phyloP scores from a whole-genome alignment of 2,888 invertebrate genomes.

The Latrodectus elegans region DNA sequence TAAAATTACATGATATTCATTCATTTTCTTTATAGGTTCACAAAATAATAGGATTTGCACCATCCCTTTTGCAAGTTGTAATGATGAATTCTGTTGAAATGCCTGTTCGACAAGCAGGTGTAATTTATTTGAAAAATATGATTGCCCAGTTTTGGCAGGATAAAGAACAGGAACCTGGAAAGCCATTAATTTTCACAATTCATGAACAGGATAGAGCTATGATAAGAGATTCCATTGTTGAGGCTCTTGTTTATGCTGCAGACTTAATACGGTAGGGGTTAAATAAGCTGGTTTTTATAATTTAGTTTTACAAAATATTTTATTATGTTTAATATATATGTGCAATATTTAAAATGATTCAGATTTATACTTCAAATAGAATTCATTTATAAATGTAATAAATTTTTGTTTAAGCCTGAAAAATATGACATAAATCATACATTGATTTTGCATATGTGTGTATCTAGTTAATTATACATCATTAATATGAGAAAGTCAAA shows the following conservation, averaged over 20 bases:
- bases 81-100: constrained; percentile 86
- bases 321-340: no score
- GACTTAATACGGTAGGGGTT: constrained; percentile 83
- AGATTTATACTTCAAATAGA: no score
- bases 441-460: no score
- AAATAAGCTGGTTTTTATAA: no score
- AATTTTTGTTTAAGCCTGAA: no score
- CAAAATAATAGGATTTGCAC: constrained; percentile 97
- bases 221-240: constrained; percentile 94
- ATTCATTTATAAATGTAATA: no score
- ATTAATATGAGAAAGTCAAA: no score
- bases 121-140: constrained; percentile 96
- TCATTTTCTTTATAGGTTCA: constrained; percentile 80
- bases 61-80: constrained; percentile 92
- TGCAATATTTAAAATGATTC: no score
- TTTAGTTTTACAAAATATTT: no score
- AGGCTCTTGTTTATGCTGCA: constrained; percentile 94
- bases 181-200: constrained; percentile 81
- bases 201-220: constrained; percentile 97
- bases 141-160: constrained; percentile 88
- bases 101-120: constrained; percentile 96
- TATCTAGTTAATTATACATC: no score
- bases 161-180: constrained; percentile 81
- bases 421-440: no score
- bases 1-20: not conserved